These are phyloP conservation scores for Heliconius cydno DNA, from an alignment of 2,888 invertebrate genomes.

Conservation along the genomic window DNA sequence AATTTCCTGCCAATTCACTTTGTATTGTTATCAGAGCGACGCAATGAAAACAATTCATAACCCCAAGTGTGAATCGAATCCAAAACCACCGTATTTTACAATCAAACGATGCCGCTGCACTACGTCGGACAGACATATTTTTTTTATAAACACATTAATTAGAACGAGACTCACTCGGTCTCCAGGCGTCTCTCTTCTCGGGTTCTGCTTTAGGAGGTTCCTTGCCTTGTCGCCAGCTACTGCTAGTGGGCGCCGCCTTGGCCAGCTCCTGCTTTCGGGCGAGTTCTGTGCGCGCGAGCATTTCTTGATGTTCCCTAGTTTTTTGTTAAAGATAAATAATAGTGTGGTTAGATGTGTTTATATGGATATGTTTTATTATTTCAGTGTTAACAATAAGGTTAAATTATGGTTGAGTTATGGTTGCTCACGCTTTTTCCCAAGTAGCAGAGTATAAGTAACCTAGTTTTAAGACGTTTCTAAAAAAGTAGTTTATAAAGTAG, in stretches of 20 bases:
- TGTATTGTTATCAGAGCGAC: too few relatives aligned
- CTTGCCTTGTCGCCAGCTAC: conserved; percentile 61
- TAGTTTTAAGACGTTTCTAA: too few relatives aligned
- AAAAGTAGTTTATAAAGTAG: too few relatives aligned
- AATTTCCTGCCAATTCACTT: too few relatives aligned
- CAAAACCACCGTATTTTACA: background rate
- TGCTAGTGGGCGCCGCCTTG: conserved; percentile 54
- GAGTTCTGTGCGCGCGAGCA: conserved; percentile 86
- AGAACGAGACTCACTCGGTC: conserved; percentile 58
- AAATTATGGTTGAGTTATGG: too few relatives aligned
- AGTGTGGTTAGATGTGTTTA: background rate
- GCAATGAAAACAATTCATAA: too few relatives aligned
- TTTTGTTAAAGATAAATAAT: background rate
- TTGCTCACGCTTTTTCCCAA: too few relatives aligned
- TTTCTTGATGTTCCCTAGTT: conserved; percentile 85
- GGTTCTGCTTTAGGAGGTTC: conserved; percentile 46
- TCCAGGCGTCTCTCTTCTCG: conserved; percentile 64
- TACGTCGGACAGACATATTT: too few relatives aligned
- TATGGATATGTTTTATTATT: too few relatives aligned
- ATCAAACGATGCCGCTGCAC: background rate
- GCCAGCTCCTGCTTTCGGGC: conserved; percentile 83
- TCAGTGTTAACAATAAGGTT: too few relatives aligned
- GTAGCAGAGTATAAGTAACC: too few relatives aligned
- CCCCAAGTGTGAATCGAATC: background rate
- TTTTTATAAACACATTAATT: background rate